Evolutionary conservation across 1,140 invertebrate species (phyloP).

Genomic region (Melitaea cinxia): DNA sequence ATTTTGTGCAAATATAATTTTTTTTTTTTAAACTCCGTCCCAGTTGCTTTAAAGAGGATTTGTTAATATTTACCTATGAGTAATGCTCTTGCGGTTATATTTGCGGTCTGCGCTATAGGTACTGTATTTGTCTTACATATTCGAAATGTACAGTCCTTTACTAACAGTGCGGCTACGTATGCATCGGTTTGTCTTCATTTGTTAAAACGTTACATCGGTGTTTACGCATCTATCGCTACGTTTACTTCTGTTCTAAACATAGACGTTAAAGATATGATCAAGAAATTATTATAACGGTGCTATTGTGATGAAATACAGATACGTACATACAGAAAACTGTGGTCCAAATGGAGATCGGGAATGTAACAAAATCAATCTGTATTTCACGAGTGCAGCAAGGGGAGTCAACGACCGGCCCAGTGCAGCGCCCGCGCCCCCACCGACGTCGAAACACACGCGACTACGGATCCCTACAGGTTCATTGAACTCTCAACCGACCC

Average conservation of each 20-base stretch:
- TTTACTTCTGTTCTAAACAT: conserved; percentile 10
- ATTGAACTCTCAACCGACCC: conserved; percentile 61
- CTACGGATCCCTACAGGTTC: conserved; percentile 67
- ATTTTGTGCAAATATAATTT: not conserved
- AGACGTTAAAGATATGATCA: conserved; percentile 4
- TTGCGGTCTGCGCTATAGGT: conserved; percentile 10
- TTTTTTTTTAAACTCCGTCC: not conserved
- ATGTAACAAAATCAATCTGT: conserved; percentile 57
- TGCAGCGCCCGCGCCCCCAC: conserved; percentile 59
- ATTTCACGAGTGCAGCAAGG: conserved; percentile 58
- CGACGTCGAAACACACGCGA: conserved; percentile 52
- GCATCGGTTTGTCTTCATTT: conserved; percentile 34
- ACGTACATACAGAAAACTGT: conserved; percentile 2
- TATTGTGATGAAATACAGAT: not conserved
- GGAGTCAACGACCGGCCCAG: conserved; percentile 72
- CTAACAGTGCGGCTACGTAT: conserved; percentile 22
- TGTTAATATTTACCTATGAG: conserved; percentile 5
- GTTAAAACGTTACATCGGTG: conserved; percentile 33
- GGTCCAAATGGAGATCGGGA: not conserved
- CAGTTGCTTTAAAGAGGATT: not conserved
- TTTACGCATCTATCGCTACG: conserved; percentile 16
- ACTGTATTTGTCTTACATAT: conserved; percentile 19
- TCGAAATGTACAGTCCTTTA: conserved; percentile 21
- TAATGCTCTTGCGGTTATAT: conserved; percentile 10
- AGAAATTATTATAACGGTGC: conserved; percentile 3